A percentile compares a stretch with the other conserved stretches of the same genome.
phyloP scores from a whole-genome alignment of 2,113 vertebrate genomes.

The Pluvialis apricaria region DNA sequence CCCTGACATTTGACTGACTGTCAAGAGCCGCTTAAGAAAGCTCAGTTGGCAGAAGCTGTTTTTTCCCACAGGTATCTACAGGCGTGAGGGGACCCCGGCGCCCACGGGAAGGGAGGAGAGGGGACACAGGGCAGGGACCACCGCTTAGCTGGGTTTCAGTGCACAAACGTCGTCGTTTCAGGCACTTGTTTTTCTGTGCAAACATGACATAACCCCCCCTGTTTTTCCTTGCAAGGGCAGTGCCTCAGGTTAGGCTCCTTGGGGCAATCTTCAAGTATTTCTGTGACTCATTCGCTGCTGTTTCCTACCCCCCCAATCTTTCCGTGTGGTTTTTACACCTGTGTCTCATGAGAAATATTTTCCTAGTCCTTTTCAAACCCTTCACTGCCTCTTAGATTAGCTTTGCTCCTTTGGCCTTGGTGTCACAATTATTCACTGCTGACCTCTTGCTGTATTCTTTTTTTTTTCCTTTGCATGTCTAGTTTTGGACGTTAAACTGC shows the following conservation, averaged over 20 bases:
- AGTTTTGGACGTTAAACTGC: background rate
- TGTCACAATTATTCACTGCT: background rate
- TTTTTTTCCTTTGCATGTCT: background rate
- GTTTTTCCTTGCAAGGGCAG: background rate
- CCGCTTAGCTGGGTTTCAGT: background rate
- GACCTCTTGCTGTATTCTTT: background rate
- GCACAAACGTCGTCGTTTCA: accelerated
- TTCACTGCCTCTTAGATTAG: background rate
- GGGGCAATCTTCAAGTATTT: background rate
- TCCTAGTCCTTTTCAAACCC: background rate
- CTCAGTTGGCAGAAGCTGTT: background rate
- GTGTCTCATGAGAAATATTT: background rate
- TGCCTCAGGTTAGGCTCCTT: background rate
- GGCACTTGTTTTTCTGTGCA: background rate
- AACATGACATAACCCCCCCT: background rate
- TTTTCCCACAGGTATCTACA: background rate
- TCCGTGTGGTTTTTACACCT: background rate
- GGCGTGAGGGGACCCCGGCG: background rate
- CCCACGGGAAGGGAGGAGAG: background rate
- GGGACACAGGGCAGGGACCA: accelerated
- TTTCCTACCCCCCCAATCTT: background rate
- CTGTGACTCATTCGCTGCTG: background rate
- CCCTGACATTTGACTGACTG: background rate
- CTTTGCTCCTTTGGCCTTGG: background rate
- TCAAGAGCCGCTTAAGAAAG: background rate